Percentiles rank a stretch among this genome's conserved stretches.
phyloP scores from a whole-genome alignment of 2,113 vertebrate species.

The Phodopus roborovskii region DNA sequence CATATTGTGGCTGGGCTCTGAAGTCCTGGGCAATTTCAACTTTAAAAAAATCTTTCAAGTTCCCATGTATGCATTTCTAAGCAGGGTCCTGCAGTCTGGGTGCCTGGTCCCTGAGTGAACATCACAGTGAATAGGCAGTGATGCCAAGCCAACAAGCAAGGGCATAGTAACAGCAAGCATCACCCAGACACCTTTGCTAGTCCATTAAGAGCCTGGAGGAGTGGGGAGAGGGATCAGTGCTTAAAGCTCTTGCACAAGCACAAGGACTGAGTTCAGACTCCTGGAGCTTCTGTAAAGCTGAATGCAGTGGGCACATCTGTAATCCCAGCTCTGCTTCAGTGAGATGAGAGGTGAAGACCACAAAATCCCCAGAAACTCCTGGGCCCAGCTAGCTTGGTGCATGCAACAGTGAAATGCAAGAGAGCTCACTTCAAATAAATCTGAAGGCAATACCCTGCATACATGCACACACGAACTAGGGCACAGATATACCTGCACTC shows the following conservation, averaged over 20 bases:
- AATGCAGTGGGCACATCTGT: neutral
- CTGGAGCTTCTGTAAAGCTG: no score
- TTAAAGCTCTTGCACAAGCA: neutral
- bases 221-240: neutral
- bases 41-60: neutral
- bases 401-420: no score
- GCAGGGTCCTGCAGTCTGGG: neutral
- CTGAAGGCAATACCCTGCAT: neutral
- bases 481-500: neutral
- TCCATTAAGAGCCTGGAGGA: neutral
- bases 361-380: neutral
- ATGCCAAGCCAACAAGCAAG: neutral
- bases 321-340: neutral
- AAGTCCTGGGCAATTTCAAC: conserved; percentile 41
- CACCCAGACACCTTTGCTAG: neutral
- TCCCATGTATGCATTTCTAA: neutral
- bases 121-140: neutral
- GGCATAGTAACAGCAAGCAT: neutral
- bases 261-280: neutral
- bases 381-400: neutral
- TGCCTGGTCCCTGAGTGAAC: neutral
- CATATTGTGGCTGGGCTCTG: conserved; percentile 23
- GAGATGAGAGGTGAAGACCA: neutral
- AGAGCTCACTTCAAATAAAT: neutral
- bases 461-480: no score